Conservation (phyloP, 2,113 vertebrate genomes). For the Phyllostomus discolor region DNA sequence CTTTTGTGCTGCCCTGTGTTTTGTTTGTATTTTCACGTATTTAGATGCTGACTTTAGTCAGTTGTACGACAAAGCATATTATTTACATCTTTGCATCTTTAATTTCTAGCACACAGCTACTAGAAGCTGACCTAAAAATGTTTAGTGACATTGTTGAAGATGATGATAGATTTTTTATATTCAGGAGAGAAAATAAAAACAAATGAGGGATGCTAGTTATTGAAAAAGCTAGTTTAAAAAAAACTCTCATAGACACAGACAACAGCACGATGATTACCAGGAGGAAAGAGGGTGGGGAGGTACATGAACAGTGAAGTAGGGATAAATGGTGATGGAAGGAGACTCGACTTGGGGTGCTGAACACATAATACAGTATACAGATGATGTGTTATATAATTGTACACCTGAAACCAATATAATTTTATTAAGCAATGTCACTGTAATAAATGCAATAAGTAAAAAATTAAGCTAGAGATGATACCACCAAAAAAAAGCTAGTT, state of each 20-base stretch:
- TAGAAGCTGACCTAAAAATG: slow-evolving; percentile 3
- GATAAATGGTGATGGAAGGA: background rate
- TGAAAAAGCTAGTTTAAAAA: background rate
- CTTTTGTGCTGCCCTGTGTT: background rate
- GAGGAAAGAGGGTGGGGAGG: background rate
- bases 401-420: background rate
- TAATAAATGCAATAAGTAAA: background rate
- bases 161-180: background rate
- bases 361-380: background rate
- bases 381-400: background rate
- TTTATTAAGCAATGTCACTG: background rate
- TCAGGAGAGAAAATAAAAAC: background rate
- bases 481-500: background rate
- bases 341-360: background rate
- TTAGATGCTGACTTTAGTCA: background rate
- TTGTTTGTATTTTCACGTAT: background rate
- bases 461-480: background rate
- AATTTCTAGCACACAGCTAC: background rate
- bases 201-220: background rate
- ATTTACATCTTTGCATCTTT: background rate
- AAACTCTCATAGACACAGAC: background rate
- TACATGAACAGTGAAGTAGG: background rate
- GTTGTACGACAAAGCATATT: background rate
- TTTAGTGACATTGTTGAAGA: background rate
- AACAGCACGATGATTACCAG: background rate